Percentiles rank a stretch among this genome's conserved stretches.
These are phyloP conservation scores for Sympetrum striolatum DNA, from an alignment of 2,888 invertebrate species.

Conservation along the genomic window DNA sequence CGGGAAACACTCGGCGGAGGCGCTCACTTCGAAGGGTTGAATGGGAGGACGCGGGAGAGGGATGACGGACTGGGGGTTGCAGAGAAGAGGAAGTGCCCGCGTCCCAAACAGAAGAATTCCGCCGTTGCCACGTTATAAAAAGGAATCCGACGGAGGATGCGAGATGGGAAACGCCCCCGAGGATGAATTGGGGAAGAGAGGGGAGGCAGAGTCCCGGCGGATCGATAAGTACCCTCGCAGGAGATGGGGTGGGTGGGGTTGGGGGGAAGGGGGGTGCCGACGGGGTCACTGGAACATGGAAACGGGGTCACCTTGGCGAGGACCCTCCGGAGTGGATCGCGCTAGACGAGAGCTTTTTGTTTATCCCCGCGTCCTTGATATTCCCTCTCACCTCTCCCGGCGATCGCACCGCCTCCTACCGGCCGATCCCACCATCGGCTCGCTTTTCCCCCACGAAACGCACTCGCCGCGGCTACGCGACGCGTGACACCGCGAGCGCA, in stretches of 20 bases:
- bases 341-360: not conserved
- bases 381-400: not conserved
- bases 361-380: not conserved
- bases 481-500: no score
- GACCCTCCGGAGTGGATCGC: not conserved
- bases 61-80: not conserved
- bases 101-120: not conserved
- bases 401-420: not conserved
- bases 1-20: not conserved
- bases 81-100: not conserved
- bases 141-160: not conserved
- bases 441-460: not conserved
- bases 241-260: not conserved
- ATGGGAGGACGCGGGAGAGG: not conserved
- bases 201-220: not conserved
- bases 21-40: not conserved
- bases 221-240: slow-evolving; percentile 19
- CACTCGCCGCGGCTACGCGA: not conserved
- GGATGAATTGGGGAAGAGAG: not conserved
- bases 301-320: slow-evolving; percentile 27
- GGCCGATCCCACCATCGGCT: not conserved
- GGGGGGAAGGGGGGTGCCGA: not conserved
- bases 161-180: not conserved
- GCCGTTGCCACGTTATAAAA: not conserved
- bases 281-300: slow-evolving; percentile 31